Evolutionary conservation across 2,113 vertebrate genomes (phyloP).

Genomic region (Syrrhaptes paradoxus): DNA sequence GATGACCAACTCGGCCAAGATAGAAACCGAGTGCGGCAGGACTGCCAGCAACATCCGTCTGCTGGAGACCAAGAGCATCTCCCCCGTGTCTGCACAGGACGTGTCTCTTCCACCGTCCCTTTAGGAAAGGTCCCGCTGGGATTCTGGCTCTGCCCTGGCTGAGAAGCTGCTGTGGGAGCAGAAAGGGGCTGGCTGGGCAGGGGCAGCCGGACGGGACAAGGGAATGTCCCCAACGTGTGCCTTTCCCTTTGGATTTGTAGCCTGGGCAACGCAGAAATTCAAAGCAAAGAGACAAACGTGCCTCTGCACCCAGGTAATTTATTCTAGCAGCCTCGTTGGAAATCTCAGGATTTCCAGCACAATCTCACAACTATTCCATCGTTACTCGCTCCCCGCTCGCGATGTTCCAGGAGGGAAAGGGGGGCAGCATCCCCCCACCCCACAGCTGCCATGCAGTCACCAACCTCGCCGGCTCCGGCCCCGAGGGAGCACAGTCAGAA

Average conservation of each 20-base stretch:
- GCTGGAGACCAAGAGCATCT: not conserved
- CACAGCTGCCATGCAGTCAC: not conserved
- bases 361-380: not conserved
- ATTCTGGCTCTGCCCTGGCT: not conserved
- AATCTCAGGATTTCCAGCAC: not conserved
- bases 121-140: not conserved
- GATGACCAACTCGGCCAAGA: not conserved
- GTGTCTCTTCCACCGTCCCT: not conserved
- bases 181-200: not conserved
- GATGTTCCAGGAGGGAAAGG: not conserved
- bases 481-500: not conserved
- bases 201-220: not conserved
- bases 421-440: not conserved
- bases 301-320: not conserved
- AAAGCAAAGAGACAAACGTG: rapidly evolving
- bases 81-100: rapidly evolving
- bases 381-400: rapidly evolving
- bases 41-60: not conserved
- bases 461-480: not conserved
- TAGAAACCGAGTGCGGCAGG: not conserved
- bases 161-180: not conserved
- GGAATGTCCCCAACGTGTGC: rapidly evolving
- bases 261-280: not conserved
- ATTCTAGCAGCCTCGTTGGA: rapidly evolving
- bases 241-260: not conserved